Percentiles rank a stretch among this genome's conserved stretches.
These are phyloP conservation scores for Anorthoa munda DNA, from an alignment of 2,888 invertebrate genomes.

Conservation along the genomic window DNA sequence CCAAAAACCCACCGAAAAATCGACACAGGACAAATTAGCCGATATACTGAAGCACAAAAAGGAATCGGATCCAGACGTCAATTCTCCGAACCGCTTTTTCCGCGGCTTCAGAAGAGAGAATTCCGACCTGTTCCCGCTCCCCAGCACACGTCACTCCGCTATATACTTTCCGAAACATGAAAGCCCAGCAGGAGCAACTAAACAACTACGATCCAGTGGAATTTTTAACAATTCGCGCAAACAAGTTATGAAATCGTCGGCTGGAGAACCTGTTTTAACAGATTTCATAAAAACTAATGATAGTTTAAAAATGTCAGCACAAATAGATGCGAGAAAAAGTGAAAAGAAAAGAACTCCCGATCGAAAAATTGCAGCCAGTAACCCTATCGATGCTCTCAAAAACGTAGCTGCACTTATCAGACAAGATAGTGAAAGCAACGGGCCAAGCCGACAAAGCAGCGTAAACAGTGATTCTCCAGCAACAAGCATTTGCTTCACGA, in stretches of 20 bases:
- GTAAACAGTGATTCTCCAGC: conserved; percentile 86
- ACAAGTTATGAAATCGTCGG: conserved; percentile 86
- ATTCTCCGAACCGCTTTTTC: conserved; percentile 93
- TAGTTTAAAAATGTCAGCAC: conserved; percentile 87
- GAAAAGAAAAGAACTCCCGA: conserved; percentile 78
- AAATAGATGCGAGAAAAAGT: conserved; percentile 82
- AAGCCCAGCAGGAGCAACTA: conserved; percentile 84
- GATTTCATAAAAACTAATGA: conserved; percentile 92
- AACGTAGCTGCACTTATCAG: conserved; percentile 85
- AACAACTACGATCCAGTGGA: conserved; percentile 92
- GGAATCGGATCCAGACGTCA: conserved; percentile 93
- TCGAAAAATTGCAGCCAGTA: conserved; percentile 76
- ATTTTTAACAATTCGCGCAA: conserved; percentile 93
- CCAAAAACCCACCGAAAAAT: conserved; percentile 82
- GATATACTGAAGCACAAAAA: conserved; percentile 92
- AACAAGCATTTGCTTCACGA: conserved; percentile 84
- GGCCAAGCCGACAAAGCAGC: conserved; percentile 85
- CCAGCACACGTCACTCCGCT: conserved; percentile 94
- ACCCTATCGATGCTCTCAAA: conserved; percentile 87
- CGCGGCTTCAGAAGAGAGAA: conserved; percentile 96
- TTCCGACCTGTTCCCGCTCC: conserved; percentile 95
- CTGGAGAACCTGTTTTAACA: conserved; percentile 93
- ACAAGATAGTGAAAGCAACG: conserved; percentile 83
- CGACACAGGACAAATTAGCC: conserved; percentile 86
- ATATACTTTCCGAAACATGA: conserved; percentile 91